Conservation (phyloP, 2,888 invertebrate genomes). For the Ecdyonurus torrentis region DNA sequence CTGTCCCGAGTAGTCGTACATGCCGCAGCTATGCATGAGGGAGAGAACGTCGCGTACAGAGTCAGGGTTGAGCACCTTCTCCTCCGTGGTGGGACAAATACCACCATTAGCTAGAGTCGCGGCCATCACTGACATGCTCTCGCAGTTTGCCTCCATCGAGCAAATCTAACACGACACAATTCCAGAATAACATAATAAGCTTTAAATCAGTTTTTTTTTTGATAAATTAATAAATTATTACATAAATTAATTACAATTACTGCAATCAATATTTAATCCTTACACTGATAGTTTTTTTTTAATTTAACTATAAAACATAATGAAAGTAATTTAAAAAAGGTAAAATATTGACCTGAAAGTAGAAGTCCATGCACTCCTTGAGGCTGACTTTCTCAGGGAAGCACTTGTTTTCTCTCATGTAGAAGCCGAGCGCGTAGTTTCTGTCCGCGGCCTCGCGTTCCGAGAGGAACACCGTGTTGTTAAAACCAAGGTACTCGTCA, state of each 20-base stretch:
- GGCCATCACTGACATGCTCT: slow-evolving; percentile 84
- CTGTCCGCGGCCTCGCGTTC: slow-evolving; percentile 94
- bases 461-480: slow-evolving; percentile 91
- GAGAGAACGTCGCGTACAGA: slow-evolving; percentile 90
- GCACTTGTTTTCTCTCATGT: slow-evolving; percentile 92
- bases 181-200: too few species aligned
- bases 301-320: neutral
- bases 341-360: slow-evolving; percentile 62
- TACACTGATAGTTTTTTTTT: neutral
- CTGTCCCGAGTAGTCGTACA: slow-evolving; percentile 94
- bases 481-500: slow-evolving; percentile 78
- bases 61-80: slow-evolving; percentile 77
- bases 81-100: slow-evolving; percentile 93
- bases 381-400: slow-evolving; percentile 85
- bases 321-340: neutral
- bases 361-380: slow-evolving; percentile 90
- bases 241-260: too few species aligned
- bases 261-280: neutral
- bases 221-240: too few species aligned
- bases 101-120: slow-evolving; percentile 95
- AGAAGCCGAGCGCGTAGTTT: slow-evolving; percentile 94
- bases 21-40: slow-evolving; percentile 95
- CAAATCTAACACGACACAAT: slow-evolving; percentile 62
- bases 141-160: slow-evolving; percentile 89
- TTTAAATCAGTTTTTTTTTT: too few species aligned